These are phyloP conservation scores for Vidua chalybeata DNA, from an alignment of 2,113 vertebrate species.

Conservation along the genomic window DNA sequence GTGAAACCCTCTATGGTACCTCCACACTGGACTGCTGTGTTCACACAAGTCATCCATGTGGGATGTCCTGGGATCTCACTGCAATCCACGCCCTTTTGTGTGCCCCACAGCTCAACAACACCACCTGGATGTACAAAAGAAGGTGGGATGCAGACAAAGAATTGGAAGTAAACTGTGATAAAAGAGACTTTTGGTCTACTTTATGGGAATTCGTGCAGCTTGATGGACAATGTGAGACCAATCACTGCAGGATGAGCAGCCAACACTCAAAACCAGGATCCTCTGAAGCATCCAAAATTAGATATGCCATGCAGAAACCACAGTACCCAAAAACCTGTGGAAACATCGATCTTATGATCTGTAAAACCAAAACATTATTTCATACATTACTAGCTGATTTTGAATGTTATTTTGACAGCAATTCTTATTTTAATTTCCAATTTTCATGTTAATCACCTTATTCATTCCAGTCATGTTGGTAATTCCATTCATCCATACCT, in stretches of 20 bases:
- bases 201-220: background rate
- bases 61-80: background rate
- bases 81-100: fast-evolving
- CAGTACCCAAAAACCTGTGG: background rate
- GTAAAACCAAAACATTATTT: background rate
- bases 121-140: background rate
- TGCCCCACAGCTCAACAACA: fast-evolving
- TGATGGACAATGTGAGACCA: background rate
- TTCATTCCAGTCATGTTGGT: background rate
- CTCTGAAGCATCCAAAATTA: background rate
- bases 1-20: background rate
- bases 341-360: background rate
- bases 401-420: background rate
- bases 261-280: background rate
- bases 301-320: background rate
- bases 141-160: background rate
- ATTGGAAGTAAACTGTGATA: background rate
- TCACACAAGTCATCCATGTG: background rate
- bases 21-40: background rate
- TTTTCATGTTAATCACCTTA: background rate
- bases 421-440: background rate
- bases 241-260: background rate
- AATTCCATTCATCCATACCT: background rate
- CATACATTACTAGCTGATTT: background rate
- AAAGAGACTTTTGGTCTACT: background rate